These are phyloP conservation scores for Eutrigla gurnardus DNA, from an alignment of 2,797 vertebrate species.

Conservation along the genomic window DNA sequence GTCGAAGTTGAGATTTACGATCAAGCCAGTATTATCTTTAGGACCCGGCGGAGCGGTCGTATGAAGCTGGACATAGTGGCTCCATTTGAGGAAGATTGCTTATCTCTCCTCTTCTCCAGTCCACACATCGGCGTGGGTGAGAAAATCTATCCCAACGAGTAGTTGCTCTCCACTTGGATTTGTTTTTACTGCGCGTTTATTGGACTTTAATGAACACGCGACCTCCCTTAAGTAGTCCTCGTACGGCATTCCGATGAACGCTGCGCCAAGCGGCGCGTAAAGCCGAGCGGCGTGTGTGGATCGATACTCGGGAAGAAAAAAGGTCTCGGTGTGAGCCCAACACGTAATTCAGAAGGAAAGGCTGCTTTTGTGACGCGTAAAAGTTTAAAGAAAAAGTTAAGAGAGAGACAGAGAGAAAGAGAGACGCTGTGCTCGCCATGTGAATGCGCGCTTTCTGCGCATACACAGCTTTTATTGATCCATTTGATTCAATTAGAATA, in stretches of 20 bases:
- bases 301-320: slow-evolving; percentile 13
- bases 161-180: slow-evolving; percentile 28
- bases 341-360: not conserved
- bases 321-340: not conserved
- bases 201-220: slow-evolving; percentile 48
- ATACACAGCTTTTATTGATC: not conserved
- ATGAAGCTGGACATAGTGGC: slow-evolving; percentile 82
- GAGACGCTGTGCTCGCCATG: not conserved
- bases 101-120: slow-evolving; percentile 72
- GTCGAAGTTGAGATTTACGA: slow-evolving; percentile 37
- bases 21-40: slow-evolving; percentile 77
- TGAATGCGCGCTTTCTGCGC: slow-evolving; percentile 44
- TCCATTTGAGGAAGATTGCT: slow-evolving; percentile 85
- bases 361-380: slow-evolving; percentile 6
- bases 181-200: slow-evolving; percentile 20
- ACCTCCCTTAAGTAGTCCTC: slow-evolving; percentile 29
- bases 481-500: slow-evolving; percentile 10
- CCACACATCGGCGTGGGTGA: slow-evolving; percentile 47
- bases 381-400: slow-evolving; percentile 70
- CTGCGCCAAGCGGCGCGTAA: slow-evolving; percentile 65
- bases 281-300: slow-evolving; percentile 36
- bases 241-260: slow-evolving; percentile 55
- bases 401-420: not conserved
- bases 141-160: slow-evolving; percentile 33
- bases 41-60: slow-evolving; percentile 89